Percentiles rank a stretch among this genome's conserved stretches.
phyloP scores from a whole-genome alignment of 1,140 invertebrate genomes.

The Drosophila pachea region DNA sequence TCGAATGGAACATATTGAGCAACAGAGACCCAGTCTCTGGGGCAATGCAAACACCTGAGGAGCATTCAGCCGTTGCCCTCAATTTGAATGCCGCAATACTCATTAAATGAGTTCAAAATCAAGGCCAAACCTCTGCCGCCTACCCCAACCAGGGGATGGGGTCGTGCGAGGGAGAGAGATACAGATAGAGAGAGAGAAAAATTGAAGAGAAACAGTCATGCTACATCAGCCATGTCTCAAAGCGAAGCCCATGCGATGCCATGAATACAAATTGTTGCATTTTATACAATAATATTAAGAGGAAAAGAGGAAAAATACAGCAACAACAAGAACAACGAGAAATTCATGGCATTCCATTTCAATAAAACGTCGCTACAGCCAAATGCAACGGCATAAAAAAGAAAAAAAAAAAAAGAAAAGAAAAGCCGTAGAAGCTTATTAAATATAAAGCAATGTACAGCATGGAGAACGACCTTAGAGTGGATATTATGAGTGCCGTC shows the following conservation, averaged over 20 bases:
- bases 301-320: conserved; percentile 1
- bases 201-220: conserved; percentile 38
- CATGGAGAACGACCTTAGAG: conserved; percentile 58
- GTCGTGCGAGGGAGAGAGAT: background rate
- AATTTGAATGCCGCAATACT: conserved; percentile 57
- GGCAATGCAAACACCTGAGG: conserved; percentile 17
- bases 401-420: background rate
- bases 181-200: background rate
- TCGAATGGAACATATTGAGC: background rate
- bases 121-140: conserved; percentile 42
- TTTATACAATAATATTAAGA: conserved; percentile 46
- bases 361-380: conserved; percentile 50
- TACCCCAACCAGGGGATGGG: background rate
- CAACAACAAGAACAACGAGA: conserved; percentile 6
- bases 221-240: conserved; percentile 58
- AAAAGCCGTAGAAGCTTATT: conserved; percentile 46
- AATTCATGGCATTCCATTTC: conserved; percentile 70
- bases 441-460: conserved; percentile 52
- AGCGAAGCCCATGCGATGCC: conserved; percentile 47
- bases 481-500: background rate
- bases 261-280: conserved; percentile 76
- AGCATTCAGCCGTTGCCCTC: conserved; percentile 54
- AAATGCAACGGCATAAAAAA: conserved; percentile 45
- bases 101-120: conserved; percentile 73
- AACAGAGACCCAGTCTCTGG: background rate